Conservation (phyloP, 2,113 vertebrate genomes). For the Dasyprocta punctata region DNA sequence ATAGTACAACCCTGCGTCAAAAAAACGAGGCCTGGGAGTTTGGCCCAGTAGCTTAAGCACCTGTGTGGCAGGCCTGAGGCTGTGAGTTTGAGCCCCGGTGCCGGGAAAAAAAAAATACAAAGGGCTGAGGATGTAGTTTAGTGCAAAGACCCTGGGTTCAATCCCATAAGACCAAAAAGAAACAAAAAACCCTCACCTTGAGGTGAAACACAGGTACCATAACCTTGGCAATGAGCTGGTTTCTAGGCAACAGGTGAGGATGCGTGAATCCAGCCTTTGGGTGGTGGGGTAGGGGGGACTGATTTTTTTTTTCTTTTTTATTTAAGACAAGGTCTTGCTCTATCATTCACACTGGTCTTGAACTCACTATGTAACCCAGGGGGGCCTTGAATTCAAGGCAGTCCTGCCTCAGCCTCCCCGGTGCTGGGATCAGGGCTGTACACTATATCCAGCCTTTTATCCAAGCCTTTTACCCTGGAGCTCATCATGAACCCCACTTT, state of each 20-base stretch:
- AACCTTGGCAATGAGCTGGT: not conserved
- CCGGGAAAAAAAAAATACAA: not conserved
- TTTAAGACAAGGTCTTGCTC: not conserved
- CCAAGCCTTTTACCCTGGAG: not conserved
- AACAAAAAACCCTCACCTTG: not conserved
- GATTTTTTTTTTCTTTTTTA: not conserved
- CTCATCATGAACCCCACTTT: not conserved
- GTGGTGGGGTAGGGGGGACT: not conserved
- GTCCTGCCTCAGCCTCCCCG: not conserved
- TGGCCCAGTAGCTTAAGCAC: too few species aligned
- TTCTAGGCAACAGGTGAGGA: not conserved
- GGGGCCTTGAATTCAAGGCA: not conserved
- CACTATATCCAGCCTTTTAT: not conserved
- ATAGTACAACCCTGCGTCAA: too few species aligned
- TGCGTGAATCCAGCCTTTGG: not conserved
- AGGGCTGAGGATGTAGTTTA: not conserved
- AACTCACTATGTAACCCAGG: not conserved
- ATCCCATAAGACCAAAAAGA: not conserved
- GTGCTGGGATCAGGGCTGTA: not conserved
- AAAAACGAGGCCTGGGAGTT: too few species aligned
- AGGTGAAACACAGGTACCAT: not conserved
- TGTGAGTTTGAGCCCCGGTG: too few species aligned
- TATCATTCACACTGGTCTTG: not conserved
- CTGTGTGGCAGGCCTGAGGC: too few species aligned
- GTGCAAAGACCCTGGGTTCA: not conserved